Evolutionary conservation across 64 coral and sea anemone species (phyloP).

Genomic region (Exaiptasia diaphana): DNA sequence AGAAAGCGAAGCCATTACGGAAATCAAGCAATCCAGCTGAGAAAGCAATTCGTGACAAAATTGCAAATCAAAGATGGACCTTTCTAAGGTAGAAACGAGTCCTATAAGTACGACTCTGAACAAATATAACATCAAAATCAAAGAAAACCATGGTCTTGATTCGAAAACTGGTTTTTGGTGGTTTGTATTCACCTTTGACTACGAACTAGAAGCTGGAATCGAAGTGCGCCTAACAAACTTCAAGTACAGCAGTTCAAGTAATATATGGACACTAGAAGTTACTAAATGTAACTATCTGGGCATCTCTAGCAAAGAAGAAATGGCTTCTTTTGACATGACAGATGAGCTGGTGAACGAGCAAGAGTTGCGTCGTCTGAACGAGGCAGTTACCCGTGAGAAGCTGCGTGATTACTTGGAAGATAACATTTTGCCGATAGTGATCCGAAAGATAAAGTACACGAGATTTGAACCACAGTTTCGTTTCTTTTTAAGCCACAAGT

Average conservation of each 20-base stretch:
- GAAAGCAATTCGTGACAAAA: too few species aligned
- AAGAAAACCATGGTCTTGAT: constrained; percentile 54
- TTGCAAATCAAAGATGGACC: constrained; percentile 56
- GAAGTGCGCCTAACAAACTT: constrained; percentile 65
- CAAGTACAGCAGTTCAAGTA: constrained; percentile 33
- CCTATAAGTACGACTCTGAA: constrained; percentile 21
- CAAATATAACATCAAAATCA: constrained; percentile 52
- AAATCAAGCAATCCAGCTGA: too few species aligned
- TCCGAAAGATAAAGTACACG: constrained; percentile 75
- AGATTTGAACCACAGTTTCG: constrained; percentile 69
- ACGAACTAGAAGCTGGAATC: constrained; percentile 62
- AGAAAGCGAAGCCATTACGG: too few species aligned
- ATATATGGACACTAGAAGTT: constrained; percentile 64
- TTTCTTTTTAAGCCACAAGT: constrained; percentile 84
- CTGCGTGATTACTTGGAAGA: constrained; percentile 62
- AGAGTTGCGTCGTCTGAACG: constrained; percentile 62
- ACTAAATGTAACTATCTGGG: constrained; percentile 67
- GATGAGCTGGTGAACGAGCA: constrained; percentile 54
- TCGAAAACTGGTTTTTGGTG: constrained; percentile 68
- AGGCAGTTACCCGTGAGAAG: constrained; percentile 19
- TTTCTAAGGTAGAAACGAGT: background rate
- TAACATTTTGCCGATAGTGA: constrained; percentile 73
- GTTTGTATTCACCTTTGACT: constrained; percentile 66
- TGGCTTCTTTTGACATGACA: constrained; percentile 80
- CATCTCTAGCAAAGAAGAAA: constrained; percentile 37